Base-by-base conservation (phyloP, 2,797 vertebrate genomes). In the Sebastes aleutianus region DNA sequence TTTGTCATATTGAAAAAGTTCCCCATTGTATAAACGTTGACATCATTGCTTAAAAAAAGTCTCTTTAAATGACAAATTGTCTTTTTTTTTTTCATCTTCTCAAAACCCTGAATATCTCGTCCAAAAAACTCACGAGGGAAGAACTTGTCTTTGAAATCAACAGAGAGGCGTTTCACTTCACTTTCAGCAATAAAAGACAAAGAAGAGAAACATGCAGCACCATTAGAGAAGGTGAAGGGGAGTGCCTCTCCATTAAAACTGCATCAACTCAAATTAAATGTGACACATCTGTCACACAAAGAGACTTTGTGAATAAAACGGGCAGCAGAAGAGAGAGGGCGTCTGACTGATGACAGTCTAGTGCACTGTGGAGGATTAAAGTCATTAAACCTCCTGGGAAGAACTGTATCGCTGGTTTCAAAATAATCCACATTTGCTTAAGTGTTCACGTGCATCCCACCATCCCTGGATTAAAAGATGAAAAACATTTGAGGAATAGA, bases 331-430 rank as follows among this genome's bases (percentile, higher is more conserved):
- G 69, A 26, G 67, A 62, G 68, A 68, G 78, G 78, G 58, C 73
- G 32, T 76, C 71, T 73, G 53, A 47, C 36, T 57, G 72, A n/a
- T 22, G 47, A 74, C n/a, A 61, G 64, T 39, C 34, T 56, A 76
- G 87, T 86, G 84, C 85, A 69, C 54, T 12, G 58, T 10, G 76
- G 70, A 90, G 79, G 85, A 73, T 77, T 71, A 72, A 65, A 66
- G 74, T 74, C 82, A 3, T 31, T 47, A 54, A 78, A 69, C 72
- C 83, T 85, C 85, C 69, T 3, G 32, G 85, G 81, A 85, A 80
- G 78, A 85, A 83, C 68, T 34, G 47, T 24, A 69, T 74, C 31
- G 74, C 84, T 87, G 87, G 56, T 79, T 87, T 83, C 32, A 50
- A 31, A 75, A 61, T 63, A 66, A 80, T 87, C 83, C 79, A 76